Conservation (phyloP, 2,113 vertebrate genomes). For the Platysteira castanea region DNA sequence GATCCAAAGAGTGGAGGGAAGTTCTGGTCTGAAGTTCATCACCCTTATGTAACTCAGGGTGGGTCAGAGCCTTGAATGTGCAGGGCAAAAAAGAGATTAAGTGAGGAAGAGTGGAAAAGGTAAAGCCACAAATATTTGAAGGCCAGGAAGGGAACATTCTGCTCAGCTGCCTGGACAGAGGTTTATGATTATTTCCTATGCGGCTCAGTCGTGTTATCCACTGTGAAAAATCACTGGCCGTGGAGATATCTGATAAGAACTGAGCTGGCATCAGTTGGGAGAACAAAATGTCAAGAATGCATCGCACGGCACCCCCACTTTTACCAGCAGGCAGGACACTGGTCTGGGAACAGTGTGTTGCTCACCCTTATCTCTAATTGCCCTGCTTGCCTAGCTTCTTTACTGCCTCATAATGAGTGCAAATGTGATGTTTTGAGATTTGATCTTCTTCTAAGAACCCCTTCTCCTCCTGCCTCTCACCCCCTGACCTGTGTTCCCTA, state of each 20-base stretch:
- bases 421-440: background rate
- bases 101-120: background rate
- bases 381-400: conserved; percentile 1
- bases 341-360: conserved; percentile 15
- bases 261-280: conserved; percentile 30
- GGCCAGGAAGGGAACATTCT: background rate
- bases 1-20: background rate
- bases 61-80: background rate
- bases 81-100: background rate
- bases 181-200: conserved; percentile 18
- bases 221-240: conserved; percentile 38
- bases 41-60: background rate
- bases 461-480: background rate
- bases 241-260: conserved; percentile 56
- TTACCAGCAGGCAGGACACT: conserved; percentile 3
- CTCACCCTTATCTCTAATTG: conserved; percentile 15
- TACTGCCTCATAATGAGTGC: conserved; percentile 10
- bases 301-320: background rate
- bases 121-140: conserved; percentile 1
- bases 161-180: background rate
- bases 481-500: background rate
- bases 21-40: background rate
- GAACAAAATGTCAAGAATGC: conserved; percentile 66
- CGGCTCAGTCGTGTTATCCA: background rate
- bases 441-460: background rate